Percentiles rank a stretch among this genome's conserved stretches.
Conservation (phyloP, 2,888 invertebrate species). For the Ichneumon xanthorius region DNA sequence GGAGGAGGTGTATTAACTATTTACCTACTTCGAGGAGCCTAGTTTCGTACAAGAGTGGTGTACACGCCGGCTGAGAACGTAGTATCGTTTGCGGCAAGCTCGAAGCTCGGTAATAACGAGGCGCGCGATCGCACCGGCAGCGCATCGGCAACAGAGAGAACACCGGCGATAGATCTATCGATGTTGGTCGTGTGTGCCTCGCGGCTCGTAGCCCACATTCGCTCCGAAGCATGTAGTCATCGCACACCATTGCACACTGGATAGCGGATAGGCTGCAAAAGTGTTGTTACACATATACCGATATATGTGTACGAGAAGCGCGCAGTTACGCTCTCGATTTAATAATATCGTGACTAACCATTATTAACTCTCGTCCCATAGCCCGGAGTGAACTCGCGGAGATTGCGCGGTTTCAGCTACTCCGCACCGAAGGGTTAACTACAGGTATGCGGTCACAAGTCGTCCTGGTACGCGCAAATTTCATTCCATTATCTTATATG, state of each 20-base stretch:
- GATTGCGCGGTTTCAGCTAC: slow-evolving; percentile 40
- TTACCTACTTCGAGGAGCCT: slow-evolving; percentile 63
- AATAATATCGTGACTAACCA: slow-evolving; percentile 72
- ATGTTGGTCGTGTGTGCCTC: slow-evolving; percentile 61
- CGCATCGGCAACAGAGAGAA: slow-evolving; percentile 30
- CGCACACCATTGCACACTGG: not conserved
- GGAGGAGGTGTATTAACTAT: slow-evolving; percentile 48
- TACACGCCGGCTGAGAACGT: slow-evolving; percentile 55
- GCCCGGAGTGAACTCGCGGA: slow-evolving; percentile 59
- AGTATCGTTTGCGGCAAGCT: slow-evolving; percentile 63
- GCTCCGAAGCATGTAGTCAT: slow-evolving; percentile 45
- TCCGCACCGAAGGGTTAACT: slow-evolving; percentile 26
- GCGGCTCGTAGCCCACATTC: slow-evolving; percentile 66
- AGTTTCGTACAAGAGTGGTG: slow-evolving; percentile 45
- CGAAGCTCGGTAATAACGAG: slow-evolving; percentile 67
- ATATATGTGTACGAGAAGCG: slow-evolving; percentile 44
- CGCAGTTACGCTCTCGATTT: slow-evolving; percentile 70
- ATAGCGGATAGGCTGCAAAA: not conserved
- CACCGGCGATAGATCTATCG: slow-evolving; percentile 65
- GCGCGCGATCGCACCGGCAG: slow-evolving; percentile 37
- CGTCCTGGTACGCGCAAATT: slow-evolving; percentile 39
- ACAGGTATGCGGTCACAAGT: slow-evolving; percentile 16
- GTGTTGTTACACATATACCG: slow-evolving; percentile 3
- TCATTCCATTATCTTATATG: slow-evolving; percentile 15
- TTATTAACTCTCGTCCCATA: slow-evolving; percentile 69